A percentile compares a stretch with the other conserved stretches of the same genome.
phyloP scores from a whole-genome alignment of 2,797 vertebrate genomes.

The Buceros bicornis region DNA sequence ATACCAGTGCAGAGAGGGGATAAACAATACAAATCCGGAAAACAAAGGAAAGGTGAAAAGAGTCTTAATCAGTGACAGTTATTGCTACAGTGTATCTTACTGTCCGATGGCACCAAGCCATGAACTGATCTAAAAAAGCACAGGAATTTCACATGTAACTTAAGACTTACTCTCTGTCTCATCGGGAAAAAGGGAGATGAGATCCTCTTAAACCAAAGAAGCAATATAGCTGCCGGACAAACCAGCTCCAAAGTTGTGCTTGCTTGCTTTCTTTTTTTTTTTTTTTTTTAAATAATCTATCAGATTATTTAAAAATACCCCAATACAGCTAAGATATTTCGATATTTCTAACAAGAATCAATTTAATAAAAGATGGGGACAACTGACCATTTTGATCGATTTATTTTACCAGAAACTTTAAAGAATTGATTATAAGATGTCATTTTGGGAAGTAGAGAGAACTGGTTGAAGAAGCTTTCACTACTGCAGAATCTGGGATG shows the following conservation, averaged over 20 bases:
- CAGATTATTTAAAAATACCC: neutral
- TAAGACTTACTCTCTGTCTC: neutral
- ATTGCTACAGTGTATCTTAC: neutral
- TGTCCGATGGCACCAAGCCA: neutral
- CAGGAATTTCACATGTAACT: neutral
- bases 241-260: neutral
- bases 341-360: neutral
- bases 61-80: neutral
- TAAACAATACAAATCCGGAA: neutral
- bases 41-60: neutral
- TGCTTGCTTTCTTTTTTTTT: neutral
- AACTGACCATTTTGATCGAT: neutral
- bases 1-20: neutral
- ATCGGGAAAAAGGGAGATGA: neutral
- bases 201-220: neutral
- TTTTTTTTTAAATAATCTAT: too few species aligned
- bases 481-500: neutral
- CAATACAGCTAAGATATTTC: neutral
- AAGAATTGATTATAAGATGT: neutral
- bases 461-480: neutral
- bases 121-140: neutral
- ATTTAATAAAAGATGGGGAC: neutral
- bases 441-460: neutral
- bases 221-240: neutral
- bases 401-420: neutral